Conservation (phyloP, 2,113 vertebrate genomes). For the Coryphaenoides rupestris region DNA sequence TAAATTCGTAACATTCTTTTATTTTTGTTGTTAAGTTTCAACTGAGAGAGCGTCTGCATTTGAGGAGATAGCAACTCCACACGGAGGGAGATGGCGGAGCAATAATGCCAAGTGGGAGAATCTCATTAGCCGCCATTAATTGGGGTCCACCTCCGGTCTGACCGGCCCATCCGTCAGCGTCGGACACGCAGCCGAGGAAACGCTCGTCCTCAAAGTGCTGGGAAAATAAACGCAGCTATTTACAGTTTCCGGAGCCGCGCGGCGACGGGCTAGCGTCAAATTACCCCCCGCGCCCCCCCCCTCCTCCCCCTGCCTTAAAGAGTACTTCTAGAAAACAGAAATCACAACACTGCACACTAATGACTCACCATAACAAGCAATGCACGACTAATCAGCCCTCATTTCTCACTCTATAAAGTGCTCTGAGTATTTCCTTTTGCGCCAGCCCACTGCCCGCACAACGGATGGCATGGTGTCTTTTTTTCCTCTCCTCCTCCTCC, state of each 20-base stretch:
- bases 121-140: conserved; percentile 49
- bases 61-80: conserved; percentile 28
- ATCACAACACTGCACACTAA: not conserved
- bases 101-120: conserved; percentile 25
- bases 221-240: too few species aligned
- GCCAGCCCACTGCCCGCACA: too few species aligned
- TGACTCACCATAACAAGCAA: too few species aligned
- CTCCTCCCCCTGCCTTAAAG: too few species aligned
- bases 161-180: conserved; percentile 10
- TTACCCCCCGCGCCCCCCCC: too few species aligned
- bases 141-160: conserved; percentile 27
- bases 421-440: conserved; percentile 59
- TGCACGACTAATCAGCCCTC: conserved; percentile 73
- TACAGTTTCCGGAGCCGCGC: not conserved
- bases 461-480: too few species aligned
- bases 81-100: conserved; percentile 1
- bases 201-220: not conserved
- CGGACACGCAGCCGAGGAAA: conserved; percentile 12
- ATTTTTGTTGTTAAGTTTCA: conserved; percentile 16
- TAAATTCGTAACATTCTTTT: not conserved
- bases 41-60: conserved; percentile 10
- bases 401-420: conserved; percentile 63
- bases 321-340: not conserved
- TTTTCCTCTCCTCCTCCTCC: not conserved
- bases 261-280: conserved; percentile 4